Percentiles rank a stretch among this genome's conserved stretches.
These are phyloP conservation scores for Eremobia ochroleuca DNA, from an alignment of 2,888 invertebrate genomes.

Conservation along the genomic window DNA sequence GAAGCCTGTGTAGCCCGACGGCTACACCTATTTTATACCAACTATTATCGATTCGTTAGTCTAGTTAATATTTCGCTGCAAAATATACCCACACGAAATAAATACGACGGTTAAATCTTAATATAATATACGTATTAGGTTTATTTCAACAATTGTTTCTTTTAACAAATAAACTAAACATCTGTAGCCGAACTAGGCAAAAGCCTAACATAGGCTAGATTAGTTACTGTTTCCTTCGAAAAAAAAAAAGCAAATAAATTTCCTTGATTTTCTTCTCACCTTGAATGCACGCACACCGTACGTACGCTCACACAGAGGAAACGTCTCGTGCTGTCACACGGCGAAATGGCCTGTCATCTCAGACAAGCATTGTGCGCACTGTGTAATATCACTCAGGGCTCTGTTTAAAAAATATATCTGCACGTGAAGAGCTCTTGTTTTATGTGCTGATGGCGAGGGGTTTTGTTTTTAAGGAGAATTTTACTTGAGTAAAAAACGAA, in stretches of 20 bases:
- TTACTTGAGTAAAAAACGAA: background rate
- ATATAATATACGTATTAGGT: no score
- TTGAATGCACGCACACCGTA: constrained; percentile 64
- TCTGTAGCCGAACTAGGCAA: no score
- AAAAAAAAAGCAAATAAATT: background rate
- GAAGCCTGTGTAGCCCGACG: background rate
- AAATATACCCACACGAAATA: background rate
- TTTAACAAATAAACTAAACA: no score
- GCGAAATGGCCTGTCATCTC: constrained; percentile 86
- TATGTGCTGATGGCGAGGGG: background rate
- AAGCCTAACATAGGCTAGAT: no score
- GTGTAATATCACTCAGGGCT: constrained; percentile 64
- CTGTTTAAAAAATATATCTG: constrained; percentile 69
- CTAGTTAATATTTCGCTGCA: background rate
- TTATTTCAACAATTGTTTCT: no score
- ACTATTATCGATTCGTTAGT: background rate
- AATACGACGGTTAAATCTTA: background rate
- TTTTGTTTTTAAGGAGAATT: background rate
- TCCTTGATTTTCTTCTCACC: background rate
- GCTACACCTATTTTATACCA: background rate
- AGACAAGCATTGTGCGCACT: constrained; percentile 75
- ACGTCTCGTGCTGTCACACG: constrained; percentile 79
- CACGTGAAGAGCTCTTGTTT: constrained; percentile 51
- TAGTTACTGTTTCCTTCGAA: no score
- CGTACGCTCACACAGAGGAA: constrained; percentile 77